A percentile compares a stretch with the other conserved stretches of the same genome.
phyloP scores from a whole-genome alignment of 2,888 invertebrate genomes.

The Leuctra nigra region DNA sequence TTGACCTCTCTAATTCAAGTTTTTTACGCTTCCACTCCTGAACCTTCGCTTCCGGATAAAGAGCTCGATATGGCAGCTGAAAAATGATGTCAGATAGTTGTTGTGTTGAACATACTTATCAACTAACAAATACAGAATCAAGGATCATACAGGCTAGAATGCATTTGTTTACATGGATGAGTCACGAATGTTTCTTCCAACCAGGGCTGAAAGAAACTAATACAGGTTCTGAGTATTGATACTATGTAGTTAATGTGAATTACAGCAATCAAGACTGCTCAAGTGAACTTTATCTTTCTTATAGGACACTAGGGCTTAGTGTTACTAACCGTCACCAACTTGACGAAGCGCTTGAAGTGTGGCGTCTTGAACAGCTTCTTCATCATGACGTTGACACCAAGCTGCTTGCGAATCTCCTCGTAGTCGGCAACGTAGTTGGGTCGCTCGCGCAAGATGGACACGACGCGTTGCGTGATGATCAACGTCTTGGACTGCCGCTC shows the following conservation, averaged over 20 bases:
- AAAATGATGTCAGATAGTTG: too few relatives aligned
- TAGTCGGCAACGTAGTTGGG: conserved; percentile 48
- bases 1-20: conserved; percentile 42
- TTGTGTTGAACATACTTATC: too few relatives aligned
- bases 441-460: conserved; percentile 47
- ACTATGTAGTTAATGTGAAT: too few relatives aligned
- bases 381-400: conserved; percentile 41
- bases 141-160: too few relatives aligned
- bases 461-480: conserved; percentile 47
- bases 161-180: too few relatives aligned
- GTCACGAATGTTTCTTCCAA: too few relatives aligned
- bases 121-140: too few relatives aligned
- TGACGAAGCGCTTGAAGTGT: conserved; percentile 47
- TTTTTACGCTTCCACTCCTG: conserved; percentile 48
- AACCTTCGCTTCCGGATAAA: conserved; percentile 50
- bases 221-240: too few relatives aligned
- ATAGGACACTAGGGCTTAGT: too few relatives aligned
- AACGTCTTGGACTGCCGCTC: conserved; percentile 49
- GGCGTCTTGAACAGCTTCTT: conserved; percentile 48
- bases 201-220: too few relatives aligned
- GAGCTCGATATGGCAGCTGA: conserved; percentile 46
- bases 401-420: conserved; percentile 42
- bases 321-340: conserved; percentile 45
- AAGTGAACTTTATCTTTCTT: too few relatives aligned
- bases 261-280: too few relatives aligned